Evolutionary conservation across 2,888 invertebrate species (phyloP), one percentile per base, ranked within the genome.

Genomic region (Pristionchus exspectatus): DNA sequence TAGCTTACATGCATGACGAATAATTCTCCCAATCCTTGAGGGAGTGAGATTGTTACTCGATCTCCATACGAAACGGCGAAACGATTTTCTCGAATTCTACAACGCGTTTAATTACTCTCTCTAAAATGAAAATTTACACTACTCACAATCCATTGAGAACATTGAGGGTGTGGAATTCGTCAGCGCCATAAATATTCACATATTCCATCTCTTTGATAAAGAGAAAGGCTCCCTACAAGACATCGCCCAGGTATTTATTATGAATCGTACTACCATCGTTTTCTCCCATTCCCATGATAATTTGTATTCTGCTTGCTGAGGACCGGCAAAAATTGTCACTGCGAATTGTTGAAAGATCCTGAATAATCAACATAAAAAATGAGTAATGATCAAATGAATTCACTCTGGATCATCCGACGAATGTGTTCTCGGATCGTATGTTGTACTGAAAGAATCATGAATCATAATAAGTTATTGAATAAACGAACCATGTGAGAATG

Each of bases 271-370:
- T 54, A 50, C 81, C 81, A 50, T 18, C 24, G 24, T 44, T 33
- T 54, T 18, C 4, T 81, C 54, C 50, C 50, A 27, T 27, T 44
- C 27, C 81, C 81, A 81, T 33, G 81, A 81, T 54, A 81, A 54
- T 81, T 81, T 54, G 18, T 81, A 81, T 4, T n/a, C 4, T 12
- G 81, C 81, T 18, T 21, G 18, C 14, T 77, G 44, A 77, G 50
- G 21, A 5, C 50, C n/a, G 0, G 21, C 50, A 16, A 44, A 50
- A 27, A 81, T 81, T 4, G 21, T 24, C 3, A 81, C 50, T 1
- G 38, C 81, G 54, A 81, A 81, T n/a, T 81, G 81, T 24, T n/a
- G 81, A 54, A 50, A 81, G 72, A 72, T 24, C 38, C 81, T 81
- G 14, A 81, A 81, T 27, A n/a, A 3, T 74, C 18, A 74, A 74